Evolutionary conservation across 1,140 invertebrate species (phyloP).

Genomic region (Manduca sexta): DNA sequence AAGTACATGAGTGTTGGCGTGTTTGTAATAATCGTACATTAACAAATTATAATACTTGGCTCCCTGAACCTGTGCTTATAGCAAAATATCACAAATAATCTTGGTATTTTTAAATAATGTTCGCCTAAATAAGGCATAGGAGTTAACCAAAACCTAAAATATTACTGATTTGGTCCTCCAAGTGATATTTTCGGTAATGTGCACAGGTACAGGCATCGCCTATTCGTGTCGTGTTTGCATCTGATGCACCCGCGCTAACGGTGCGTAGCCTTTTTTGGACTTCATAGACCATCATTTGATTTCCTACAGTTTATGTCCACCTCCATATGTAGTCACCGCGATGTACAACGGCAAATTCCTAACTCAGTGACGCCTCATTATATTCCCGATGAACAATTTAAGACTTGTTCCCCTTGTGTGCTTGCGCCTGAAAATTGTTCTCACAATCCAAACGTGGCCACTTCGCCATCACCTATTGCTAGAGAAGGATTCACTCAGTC

Average conservation of each 20-base stretch:
- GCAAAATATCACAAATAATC: too few species aligned
- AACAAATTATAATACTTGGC: too few species aligned
- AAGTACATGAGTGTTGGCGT: too few species aligned
- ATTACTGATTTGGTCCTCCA: too few species aligned
- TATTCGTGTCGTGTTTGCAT: too few species aligned
- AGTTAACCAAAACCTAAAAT: too few species aligned
- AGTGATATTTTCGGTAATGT: too few species aligned
- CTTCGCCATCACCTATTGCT: slow-evolving; percentile 8
- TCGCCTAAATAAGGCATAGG: too few species aligned
- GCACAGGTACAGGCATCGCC: not conserved
- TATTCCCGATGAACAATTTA: slow-evolving; percentile 1
- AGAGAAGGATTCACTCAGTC: slow-evolving; percentile 21
- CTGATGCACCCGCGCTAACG: slow-evolving; percentile 29
- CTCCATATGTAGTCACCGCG: slow-evolving; percentile 3
- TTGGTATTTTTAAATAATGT: too few species aligned
- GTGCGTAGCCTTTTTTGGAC: slow-evolving; percentile 28
- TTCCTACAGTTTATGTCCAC: slow-evolving; percentile 7
- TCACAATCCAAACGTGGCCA: slow-evolving; percentile 1
- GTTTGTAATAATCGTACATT: too few species aligned
- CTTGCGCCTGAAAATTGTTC: slow-evolving; percentile 2
- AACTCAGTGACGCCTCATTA: slow-evolving; percentile 5
- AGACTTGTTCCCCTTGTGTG: slow-evolving; percentile 5
- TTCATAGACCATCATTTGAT: slow-evolving; percentile 15
- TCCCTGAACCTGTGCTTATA: too few species aligned
- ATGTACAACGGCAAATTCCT: not conserved